A percentile compares a stretch with the other conserved stretches of the same genome.
These are phyloP conservation scores for Tetramorium alpestre DNA, from an alignment of 1,140 invertebrate genomes.

Conservation along the genomic window DNA sequence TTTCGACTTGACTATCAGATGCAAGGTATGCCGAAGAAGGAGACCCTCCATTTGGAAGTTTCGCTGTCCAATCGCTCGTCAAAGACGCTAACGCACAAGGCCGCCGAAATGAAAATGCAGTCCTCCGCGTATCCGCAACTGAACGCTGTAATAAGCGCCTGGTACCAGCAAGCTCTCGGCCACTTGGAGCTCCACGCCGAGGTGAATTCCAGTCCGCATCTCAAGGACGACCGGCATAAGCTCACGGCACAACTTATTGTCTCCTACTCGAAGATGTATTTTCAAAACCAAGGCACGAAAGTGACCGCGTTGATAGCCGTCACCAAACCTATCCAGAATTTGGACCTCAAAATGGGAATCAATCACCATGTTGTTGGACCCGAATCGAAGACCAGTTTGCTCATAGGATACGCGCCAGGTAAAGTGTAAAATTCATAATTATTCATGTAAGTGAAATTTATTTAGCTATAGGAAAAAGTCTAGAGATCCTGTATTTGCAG, in stretches of 20 bases:
- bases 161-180: slow-evolving; percentile 87
- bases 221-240: slow-evolving; percentile 86
- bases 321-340: slow-evolving; percentile 84
- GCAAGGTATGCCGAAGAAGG: slow-evolving; percentile 87
- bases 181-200: slow-evolving; percentile 86
- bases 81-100: slow-evolving; percentile 87
- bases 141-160: slow-evolving; percentile 89
- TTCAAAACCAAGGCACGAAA: slow-evolving; percentile 83
- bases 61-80: slow-evolving; percentile 88
- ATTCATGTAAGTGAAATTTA: background rate
- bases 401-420: slow-evolving; percentile 85
- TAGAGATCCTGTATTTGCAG: slow-evolving; percentile 75
- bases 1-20: slow-evolving; percentile 90
- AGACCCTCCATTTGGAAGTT: slow-evolving; percentile 89
- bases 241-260: slow-evolving; percentile 86
- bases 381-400: slow-evolving; percentile 79
- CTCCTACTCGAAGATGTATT: slow-evolving; percentile 85
- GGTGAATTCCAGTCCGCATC: slow-evolving; percentile 85
- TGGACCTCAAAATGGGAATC: slow-evolving; percentile 85
- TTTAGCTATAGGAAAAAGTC: background rate
- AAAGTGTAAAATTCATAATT: background rate
- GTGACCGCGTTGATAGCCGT: slow-evolving; percentile 83
- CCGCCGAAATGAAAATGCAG: slow-evolving; percentile 88
- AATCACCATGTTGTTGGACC: slow-evolving; percentile 79
- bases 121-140: slow-evolving; percentile 92